Conservation (phyloP, 2,113 vertebrate genomes). For the Perca schrenkii region DNA sequence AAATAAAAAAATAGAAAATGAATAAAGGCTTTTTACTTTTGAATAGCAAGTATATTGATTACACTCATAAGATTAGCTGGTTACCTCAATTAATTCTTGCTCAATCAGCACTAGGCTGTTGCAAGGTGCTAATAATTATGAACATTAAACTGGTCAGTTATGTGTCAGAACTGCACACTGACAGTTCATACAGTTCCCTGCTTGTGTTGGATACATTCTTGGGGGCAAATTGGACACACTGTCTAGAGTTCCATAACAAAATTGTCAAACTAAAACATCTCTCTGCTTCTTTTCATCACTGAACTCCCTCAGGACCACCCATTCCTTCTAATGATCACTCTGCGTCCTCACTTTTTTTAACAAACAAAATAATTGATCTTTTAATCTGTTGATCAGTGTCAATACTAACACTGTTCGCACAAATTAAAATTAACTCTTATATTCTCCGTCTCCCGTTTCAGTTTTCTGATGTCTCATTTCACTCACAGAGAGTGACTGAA, state of each 20-base stretch:
- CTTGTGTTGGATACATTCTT: constrained; percentile 2
- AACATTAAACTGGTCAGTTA: not conserved
- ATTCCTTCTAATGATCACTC: not conserved
- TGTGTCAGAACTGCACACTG: not conserved
- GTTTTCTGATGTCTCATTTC: not conserved
- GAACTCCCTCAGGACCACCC: not conserved
- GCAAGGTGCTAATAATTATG: not conserved
- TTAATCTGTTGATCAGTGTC: not conserved
- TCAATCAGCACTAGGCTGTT: not conserved
- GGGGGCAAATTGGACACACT: constrained; percentile 18
- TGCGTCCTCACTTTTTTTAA: not conserved
- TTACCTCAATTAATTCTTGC: not conserved
- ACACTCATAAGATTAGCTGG: not conserved
- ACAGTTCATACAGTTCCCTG: not conserved
- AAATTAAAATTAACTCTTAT: not conserved
- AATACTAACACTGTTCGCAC: not conserved
- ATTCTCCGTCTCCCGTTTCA: not conserved
- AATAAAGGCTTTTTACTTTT: not conserved
- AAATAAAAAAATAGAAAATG: too few species aligned
- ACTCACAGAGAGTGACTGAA: not conserved
- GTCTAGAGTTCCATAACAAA: not conserved
- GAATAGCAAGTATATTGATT: constrained; percentile 9
- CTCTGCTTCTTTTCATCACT: not conserved
- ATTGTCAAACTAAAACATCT: not conserved
- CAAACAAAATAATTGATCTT: not conserved